phyloP scores from a whole-genome alignment of 2,888 invertebrate species.

The Plebejus argus region DNA sequence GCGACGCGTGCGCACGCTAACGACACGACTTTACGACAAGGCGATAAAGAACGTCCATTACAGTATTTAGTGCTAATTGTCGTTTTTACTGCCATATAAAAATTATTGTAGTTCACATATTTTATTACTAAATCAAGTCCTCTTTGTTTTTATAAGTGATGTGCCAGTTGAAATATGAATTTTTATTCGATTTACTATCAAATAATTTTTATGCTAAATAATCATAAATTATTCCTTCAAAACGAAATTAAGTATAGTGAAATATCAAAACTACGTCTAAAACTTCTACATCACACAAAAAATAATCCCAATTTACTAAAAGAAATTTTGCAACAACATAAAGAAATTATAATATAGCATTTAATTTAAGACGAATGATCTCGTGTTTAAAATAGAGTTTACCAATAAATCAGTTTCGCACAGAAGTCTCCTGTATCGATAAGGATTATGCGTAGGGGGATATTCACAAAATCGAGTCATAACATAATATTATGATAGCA shows the following conservation, averaged over 20 bases:
- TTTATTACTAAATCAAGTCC: slow-evolving; percentile 28
- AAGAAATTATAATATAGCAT: too few relatives aligned
- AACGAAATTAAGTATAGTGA: too few relatives aligned
- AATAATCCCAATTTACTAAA: too few relatives aligned
- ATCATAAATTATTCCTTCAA: too few relatives aligned
- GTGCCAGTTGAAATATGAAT: background rate
- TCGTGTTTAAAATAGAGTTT: background rate
- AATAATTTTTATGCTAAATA: too few relatives aligned
- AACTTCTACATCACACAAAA: too few relatives aligned
- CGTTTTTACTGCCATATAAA: slow-evolving; percentile 55
- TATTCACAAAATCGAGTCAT: slow-evolving; percentile 41
- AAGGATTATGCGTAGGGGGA: background rate
- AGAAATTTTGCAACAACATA: too few relatives aligned
- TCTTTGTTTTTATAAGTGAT: slow-evolving; percentile 31
- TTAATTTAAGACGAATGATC: too few relatives aligned
- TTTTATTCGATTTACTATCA: background rate
- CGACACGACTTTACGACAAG: slow-evolving; percentile 58
- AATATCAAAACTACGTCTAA: too few relatives aligned
- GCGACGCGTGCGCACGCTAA: slow-evolving; percentile 70
- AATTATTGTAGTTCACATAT: slow-evolving; percentile 42
- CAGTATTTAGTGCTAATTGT: slow-evolving; percentile 69
- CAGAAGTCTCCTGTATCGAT: background rate
- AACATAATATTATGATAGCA: slow-evolving; percentile 53
- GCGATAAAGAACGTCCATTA: slow-evolving; percentile 63
- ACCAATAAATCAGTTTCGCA: background rate